A percentile compares a stretch with the other conserved stretches of the same genome.
Evolutionary conservation across 2,113 vertebrate genomes (phyloP).

Genomic region (Aspiorhynchus laticeps): DNA sequence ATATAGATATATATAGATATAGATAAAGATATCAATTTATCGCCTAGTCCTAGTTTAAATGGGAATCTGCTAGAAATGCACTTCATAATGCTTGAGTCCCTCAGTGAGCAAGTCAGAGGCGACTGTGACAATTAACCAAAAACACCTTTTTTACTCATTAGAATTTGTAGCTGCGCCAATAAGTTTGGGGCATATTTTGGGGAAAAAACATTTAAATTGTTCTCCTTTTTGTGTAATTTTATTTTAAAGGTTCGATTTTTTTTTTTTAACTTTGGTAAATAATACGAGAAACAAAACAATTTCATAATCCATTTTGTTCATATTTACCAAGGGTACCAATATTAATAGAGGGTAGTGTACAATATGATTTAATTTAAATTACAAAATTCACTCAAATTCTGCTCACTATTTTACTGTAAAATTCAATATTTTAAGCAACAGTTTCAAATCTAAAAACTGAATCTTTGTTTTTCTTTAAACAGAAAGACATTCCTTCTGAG

Average conservation of each 20-base stretch:
- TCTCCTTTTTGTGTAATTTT: background rate
- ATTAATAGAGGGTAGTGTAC: background rate
- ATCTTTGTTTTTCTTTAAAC: background rate
- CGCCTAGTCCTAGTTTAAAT: background rate
- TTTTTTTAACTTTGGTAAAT: too few relatives aligned
- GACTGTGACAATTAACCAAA: background rate
- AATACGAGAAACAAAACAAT: too few relatives aligned
- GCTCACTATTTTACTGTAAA: background rate
- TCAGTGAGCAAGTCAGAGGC: background rate
- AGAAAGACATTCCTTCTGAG: conserved; percentile 94
- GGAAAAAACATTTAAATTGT: background rate
- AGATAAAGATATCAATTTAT: too few relatives aligned
- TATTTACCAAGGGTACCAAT: background rate
- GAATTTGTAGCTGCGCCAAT: background rate
- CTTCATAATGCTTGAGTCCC: background rate
- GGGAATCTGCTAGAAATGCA: background rate
- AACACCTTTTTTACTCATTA: background rate
- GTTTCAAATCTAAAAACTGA: background rate
- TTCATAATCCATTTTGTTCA: background rate
- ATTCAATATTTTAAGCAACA: background rate
- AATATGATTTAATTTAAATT: background rate
- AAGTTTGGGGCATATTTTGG: background rate
- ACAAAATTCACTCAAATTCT: background rate
- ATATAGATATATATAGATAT: too few relatives aligned
- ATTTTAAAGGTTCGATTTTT: too few relatives aligned